Base-by-base conservation (phyloP, 2,888 invertebrate genomes). In the Acrocera orbiculus region DNA sequence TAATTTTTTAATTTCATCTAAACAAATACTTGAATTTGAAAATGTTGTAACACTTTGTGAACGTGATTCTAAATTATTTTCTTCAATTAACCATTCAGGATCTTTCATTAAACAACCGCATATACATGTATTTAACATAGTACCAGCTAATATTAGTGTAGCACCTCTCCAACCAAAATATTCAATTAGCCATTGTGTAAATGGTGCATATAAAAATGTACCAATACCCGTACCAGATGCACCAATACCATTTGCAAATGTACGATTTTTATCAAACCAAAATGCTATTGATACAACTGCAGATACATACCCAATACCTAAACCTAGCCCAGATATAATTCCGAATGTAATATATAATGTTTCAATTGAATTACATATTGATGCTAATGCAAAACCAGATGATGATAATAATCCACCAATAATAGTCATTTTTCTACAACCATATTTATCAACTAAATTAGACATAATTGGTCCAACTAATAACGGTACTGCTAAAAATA, bases 281-380 rank as follows among this genome's bases (percentile, higher is more conserved):
- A 83, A 87, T 6, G 89, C 87, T 37, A 90, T 82, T 34, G 82
- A 80, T 5, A 89, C 87, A 5, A 89, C 87, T 5, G 87, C 86
- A 3, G 87, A 82, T 9, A 87, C 86, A 52, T 86, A 89, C 32
- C 81, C 81, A 31, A 83, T 58, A 11, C 35, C 83, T 41, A 89
- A 63, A 2, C 87, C 89, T 38, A 87, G 55, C 2, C 87, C 87
- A 31, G 85, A 76, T 19, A 86, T 69, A 2, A 86, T 69, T 20
- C 87, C 87, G 53, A 87, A 87, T 1, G 85, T 86, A 32, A 89
- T 51, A 65, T 79, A 81, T 63, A 86, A 71, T 61, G 76, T 67
- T 57, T 76, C 78, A 31, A 89, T 69, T 6, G 76, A 73, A 32
- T 70, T 69, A 29, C 73, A 71, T 44, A 76, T 59, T 25, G 76